Percentiles rank a stretch among this genome's conserved stretches.
These are phyloP conservation scores for Acipenser transmontanus DNA, from an alignment of 2,797 vertebrate species.

Conservation along the genomic window DNA sequence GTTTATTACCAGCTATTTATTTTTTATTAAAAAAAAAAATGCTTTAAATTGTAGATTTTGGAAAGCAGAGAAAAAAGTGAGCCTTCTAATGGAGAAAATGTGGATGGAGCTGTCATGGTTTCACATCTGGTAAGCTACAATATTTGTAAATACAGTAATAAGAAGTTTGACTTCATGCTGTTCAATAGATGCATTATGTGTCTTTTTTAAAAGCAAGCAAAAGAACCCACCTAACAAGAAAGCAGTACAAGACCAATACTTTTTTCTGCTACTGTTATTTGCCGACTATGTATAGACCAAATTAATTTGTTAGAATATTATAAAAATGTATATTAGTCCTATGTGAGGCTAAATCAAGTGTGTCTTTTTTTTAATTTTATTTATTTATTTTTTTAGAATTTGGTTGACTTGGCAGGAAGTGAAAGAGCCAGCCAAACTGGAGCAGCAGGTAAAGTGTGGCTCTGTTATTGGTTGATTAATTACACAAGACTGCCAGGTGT, in stretches of 20 bases:
- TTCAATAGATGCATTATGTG: no score
- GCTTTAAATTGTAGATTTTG: slow-evolving; percentile 66
- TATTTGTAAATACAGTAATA: not conserved
- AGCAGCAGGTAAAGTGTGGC: slow-evolving; percentile 73
- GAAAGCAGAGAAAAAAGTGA: slow-evolving; percentile 85
- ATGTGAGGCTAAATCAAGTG: not conserved
- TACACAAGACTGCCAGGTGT: no score
- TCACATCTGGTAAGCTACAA: slow-evolving; percentile 78
- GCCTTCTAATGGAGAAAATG: slow-evolving; percentile 62
- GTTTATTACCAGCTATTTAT: no score
- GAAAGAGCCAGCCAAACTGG: slow-evolving; percentile 93
- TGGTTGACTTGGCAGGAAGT: slow-evolving; percentile 91
- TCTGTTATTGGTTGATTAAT: no score
- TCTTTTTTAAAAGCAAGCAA: no score
- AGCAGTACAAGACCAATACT: no score
- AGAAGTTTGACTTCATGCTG: no score
- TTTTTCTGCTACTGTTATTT: not conserved
- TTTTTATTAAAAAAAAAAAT: not conserved
- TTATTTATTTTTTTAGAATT: slow-evolving; percentile 63
- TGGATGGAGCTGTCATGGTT: slow-evolving; percentile 86
- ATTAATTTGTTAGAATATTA: no score
- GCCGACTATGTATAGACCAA: no score
- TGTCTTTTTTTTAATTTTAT: slow-evolving; percentile 5
- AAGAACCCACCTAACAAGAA: no score
- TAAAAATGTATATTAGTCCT: no score